Conservation (phyloP, 1,140 invertebrate genomes). For the Marisa cornuarietis region DNA sequence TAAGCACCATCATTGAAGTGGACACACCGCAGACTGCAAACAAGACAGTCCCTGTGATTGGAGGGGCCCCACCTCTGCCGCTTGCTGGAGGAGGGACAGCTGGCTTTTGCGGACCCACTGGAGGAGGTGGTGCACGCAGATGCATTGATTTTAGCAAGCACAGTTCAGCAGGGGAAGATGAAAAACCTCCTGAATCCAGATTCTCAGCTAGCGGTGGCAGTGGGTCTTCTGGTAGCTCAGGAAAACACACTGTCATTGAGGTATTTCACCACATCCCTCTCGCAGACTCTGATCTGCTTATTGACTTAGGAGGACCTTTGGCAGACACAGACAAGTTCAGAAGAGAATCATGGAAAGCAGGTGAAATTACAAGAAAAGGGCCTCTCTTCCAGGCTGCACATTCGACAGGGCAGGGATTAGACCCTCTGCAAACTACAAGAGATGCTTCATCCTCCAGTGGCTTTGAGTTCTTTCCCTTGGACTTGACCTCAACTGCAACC, state of each 20-base stretch:
- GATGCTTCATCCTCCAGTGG: not conserved
- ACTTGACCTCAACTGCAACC: not conserved
- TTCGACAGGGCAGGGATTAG: no score
- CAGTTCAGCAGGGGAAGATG: not conserved
- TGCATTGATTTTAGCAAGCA: not conserved
- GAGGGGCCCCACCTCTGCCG: not conserved
- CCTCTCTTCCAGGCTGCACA: no score
- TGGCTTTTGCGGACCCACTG: not conserved
- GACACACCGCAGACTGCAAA: slow-evolving; percentile 33
- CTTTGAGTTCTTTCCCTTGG: not conserved
- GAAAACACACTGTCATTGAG: slow-evolving; percentile 3
- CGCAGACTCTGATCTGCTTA: no score
- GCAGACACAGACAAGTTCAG: no score
- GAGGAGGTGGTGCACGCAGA: not conserved
- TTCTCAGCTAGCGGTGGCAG: slow-evolving; percentile 16
- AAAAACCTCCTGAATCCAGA: not conserved
- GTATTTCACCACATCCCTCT: not conserved
- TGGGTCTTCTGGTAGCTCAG: not conserved
- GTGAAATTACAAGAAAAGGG: no score
- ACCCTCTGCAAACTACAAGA: no score
- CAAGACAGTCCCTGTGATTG: not conserved
- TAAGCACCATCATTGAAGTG: slow-evolving; percentile 49
- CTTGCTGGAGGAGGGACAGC: not conserved
- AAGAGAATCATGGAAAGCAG: no score
- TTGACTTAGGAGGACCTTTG: no score